phyloP scores from a whole-genome alignment of 2,113 vertebrate genomes.

The Dicaeum eximium region DNA sequence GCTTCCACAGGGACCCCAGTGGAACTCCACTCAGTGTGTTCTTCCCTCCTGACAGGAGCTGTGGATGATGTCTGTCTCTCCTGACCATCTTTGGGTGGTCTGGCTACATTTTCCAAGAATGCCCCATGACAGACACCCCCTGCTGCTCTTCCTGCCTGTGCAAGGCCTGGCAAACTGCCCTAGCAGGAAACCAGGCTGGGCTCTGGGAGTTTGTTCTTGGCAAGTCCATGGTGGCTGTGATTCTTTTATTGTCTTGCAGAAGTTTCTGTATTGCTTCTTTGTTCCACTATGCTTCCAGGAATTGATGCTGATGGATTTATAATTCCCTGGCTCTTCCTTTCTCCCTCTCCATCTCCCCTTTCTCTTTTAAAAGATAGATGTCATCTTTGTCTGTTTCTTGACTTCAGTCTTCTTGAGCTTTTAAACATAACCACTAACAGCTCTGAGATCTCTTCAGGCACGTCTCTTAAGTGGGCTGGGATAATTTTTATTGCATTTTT shows the following conservation, averaged over 20 bases:
- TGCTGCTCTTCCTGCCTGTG: not conserved
- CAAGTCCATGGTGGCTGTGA: not conserved
- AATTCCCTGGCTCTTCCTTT: not conserved
- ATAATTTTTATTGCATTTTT: not conserved
- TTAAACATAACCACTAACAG: constrained; percentile 25
- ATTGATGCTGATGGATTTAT: not conserved
- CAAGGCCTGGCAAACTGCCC: not conserved
- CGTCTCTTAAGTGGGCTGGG: not conserved
- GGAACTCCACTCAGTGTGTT: not conserved
- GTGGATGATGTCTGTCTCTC: not conserved
- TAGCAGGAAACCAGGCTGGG: not conserved
- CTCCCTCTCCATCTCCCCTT: not conserved
- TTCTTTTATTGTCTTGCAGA: not conserved
- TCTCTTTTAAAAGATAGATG: not conserved
- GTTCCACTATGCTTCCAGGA: constrained; percentile 5
- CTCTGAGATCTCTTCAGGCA: not conserved
- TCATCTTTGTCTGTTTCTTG: not conserved
- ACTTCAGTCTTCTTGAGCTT: not conserved
- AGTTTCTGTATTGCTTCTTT: not conserved
- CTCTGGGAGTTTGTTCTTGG: not conserved
- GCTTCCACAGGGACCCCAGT: not conserved
- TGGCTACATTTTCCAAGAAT: not conserved
- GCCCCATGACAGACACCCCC: not conserved
- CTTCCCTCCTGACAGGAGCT: not conserved
- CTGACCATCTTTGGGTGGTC: not conserved